Base-by-base conservation (phyloP, 2,797 vertebrate genomes). In the Poecile montanus region DNA sequence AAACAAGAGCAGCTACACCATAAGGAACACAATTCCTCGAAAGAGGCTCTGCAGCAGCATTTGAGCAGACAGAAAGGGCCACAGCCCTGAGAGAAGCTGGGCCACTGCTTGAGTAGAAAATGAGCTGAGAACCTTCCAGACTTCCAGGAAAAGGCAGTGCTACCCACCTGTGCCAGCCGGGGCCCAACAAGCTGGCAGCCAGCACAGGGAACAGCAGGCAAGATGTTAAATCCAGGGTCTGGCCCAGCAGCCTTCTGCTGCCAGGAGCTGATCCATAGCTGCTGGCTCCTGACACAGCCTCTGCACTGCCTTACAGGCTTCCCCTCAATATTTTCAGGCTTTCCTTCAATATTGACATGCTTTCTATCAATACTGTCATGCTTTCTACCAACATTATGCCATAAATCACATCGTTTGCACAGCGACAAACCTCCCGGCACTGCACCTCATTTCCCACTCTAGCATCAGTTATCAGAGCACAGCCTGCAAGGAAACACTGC, bases 51-150 rank as follows among this genome's bases (percentile, higher is more conserved):
- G 21, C 3, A 30, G 74, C 76, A 84, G 60, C 57, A 21, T 12
- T 7, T 27, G 13, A 26, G 82, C 40, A 51, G 56, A 81, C 1
- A 7, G 47, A 63, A 65, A 68, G 58, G 40, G 32, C 51, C 47
- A 8, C 11, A 32, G 76, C 16, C 11, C 19, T n/a, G 61, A 0
- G 4, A 61, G 65, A 34, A 70, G n/a, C 36, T 51, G 56, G 47
- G 71, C 75, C 30, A 4, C 29, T n/a, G 38, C 1, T 1, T 2
- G 42, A 22, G n/a, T 6, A 68, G 75, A 34, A 67, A 91, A 81
- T 1, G 34, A 94, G 85, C 53, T 47, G 77, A 51, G 85, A 88
- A 85, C 54, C 73, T 86, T 82, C 82, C 94, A 84, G 83, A 29
- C 62, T 65, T 50, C 61, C 88, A 94, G 58, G 81, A 95, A 92